Evolutionary conservation across 2,888 invertebrate genomes (phyloP).

Genomic region (Dorcus parallelipipedus): DNA sequence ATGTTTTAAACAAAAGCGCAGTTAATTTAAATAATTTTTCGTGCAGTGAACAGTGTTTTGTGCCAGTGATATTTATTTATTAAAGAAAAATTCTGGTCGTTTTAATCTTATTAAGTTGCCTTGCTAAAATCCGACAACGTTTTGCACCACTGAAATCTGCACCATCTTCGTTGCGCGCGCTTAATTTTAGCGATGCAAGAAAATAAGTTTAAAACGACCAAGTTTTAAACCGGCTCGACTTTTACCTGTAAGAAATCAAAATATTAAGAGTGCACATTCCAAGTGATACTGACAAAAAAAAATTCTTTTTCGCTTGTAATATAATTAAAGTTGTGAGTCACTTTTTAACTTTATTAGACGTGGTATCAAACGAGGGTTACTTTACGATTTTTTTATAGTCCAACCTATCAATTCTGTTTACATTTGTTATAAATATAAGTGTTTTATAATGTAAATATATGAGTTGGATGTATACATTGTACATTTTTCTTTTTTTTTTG

Average conservation of each 20-base stretch:
- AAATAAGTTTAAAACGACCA: conserved; percentile 15
- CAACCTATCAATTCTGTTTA: no score
- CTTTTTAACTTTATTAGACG: no score
- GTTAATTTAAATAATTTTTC: neutral
- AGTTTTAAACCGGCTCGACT: conserved; percentile 12
- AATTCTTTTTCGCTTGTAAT: no score
- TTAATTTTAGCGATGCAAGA: conserved; percentile 7
- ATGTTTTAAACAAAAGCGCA: neutral
- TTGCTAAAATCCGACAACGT: neutral
- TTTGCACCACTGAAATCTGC: neutral
- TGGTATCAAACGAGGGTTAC: no score
- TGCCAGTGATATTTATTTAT: neutral
- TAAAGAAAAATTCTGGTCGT: neutral
- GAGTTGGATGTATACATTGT: no score
- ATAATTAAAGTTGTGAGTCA: no score
- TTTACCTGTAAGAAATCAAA: neutral
- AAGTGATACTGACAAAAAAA: no score
- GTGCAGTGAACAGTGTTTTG: neutral
- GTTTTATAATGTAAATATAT: no score
- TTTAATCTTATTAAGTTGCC: conserved; percentile 1
- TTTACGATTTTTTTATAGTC: no score
- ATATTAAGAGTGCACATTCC: no score
- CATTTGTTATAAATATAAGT: no score
- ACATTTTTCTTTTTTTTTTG: no score
- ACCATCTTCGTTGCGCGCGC: conserved; percentile 6